Evolutionary conservation across 2,797 vertebrate species (phyloP), one percentile per base, ranked within the genome.

Genomic region (Scolopax rusticola): DNA sequence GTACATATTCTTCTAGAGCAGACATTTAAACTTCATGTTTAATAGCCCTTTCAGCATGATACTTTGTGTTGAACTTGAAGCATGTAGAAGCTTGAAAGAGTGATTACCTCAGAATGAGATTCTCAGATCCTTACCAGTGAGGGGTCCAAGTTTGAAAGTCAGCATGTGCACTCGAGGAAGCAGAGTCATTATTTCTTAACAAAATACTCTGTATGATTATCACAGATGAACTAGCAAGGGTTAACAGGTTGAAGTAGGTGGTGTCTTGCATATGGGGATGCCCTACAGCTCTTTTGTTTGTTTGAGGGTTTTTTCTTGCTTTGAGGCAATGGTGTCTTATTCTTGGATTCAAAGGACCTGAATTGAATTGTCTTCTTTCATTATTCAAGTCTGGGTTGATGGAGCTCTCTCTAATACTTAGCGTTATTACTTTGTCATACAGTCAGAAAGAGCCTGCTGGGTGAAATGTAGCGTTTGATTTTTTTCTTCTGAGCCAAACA

Each of bases 381-480:
- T 54, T 83, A 33, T 76, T 89, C 21, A 40, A 21, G 33, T 63
- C 16, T n/a, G 21, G 33, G 18, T 94, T 32, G 16, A 61, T 69
- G 8, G 8, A 20, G 1, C 43, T 67, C 12, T 63, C 16, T 65
- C 4, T 57, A 43, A 21, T 76, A 36, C 15, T 71, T 84, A 24
- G 11, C 10, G 0, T 68, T 78, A 3, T 24, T 30, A 25, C 6
- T 59, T 82, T 90, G 67, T 48, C 32, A 30, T 69, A 45, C 19
- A n/a, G 24, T 57, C 27, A 56, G 43, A 65, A 84, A 45, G 30
- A 89, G 19, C 32, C 24, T 78, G 17, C 53, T 71, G 54, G 28
- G 12, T 89, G 30, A 19, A 47, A 11, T 59, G 33, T 30, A 67
- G 59, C 0, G 0, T 79, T 70, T 83, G 5, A 0, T 21, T 45